These are phyloP conservation scores for Podiceps cristatus DNA, from an alignment of 2,113 vertebrate genomes.

Conservation along the genomic window DNA sequence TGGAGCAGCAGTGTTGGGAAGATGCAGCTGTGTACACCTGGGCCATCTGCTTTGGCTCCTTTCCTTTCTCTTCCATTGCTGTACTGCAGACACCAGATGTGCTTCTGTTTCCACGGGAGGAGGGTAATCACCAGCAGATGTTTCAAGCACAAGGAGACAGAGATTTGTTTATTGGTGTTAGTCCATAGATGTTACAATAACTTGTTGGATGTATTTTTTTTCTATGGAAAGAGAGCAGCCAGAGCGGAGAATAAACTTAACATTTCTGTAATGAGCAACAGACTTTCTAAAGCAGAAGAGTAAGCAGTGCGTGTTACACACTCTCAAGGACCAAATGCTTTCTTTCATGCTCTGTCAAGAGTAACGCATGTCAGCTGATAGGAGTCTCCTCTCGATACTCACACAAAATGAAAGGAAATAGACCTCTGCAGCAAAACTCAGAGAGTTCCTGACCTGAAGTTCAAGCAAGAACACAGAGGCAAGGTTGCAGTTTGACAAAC, in stretches of 20 bases:
- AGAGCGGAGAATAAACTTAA: background rate
- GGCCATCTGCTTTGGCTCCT: background rate
- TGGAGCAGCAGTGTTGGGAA: background rate
- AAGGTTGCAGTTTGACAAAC: background rate
- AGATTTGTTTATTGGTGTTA: conserved; percentile 9
- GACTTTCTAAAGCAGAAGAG: background rate
- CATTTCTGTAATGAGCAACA: background rate
- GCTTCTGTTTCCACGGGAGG: conserved; percentile 18
- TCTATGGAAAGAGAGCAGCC: background rate
- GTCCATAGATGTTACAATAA: background rate
- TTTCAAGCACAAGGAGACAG: background rate
- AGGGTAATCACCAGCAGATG: conserved; percentile 58
- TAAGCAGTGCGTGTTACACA: background rate
- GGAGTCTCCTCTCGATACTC: background rate
- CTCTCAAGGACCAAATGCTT: background rate
- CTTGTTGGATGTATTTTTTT: background rate
- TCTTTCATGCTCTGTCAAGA: background rate
- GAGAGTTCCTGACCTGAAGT: background rate
- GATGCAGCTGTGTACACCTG: background rate
- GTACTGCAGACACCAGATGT: conserved; percentile 40
- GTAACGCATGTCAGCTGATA: background rate
- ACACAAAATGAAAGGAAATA: background rate
- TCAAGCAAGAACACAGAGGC: background rate
- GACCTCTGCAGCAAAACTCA: background rate
- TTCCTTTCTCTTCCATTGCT: background rate